Evolutionary conservation across 1,140 invertebrate genomes (phyloP).

Genomic region (Zophobas atratus): DNA sequence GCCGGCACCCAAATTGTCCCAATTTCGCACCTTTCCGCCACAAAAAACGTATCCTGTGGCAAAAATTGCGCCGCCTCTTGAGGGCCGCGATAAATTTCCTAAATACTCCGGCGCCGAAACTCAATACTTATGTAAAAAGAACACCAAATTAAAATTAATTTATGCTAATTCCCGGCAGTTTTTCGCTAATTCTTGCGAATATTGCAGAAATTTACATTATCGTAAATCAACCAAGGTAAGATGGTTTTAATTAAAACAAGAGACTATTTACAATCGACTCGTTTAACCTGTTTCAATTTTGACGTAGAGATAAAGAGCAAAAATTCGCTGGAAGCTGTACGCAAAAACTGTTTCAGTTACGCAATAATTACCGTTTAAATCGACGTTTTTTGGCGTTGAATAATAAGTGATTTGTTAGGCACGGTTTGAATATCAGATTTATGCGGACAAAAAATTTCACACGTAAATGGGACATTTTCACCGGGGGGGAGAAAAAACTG

Average conservation of each 20-base stretch:
- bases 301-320: background rate
- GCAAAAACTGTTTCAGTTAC: constrained; percentile 2
- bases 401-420: background rate
- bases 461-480: no score
- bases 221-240: background rate
- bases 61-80: no score
- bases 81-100: no score
- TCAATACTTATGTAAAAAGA: background rate
- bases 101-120: no score
- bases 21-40: no score
- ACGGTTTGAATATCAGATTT: no score
- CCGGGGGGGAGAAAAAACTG: no score
- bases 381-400: background rate
- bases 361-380: background rate
- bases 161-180: background rate
- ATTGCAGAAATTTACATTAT: background rate
- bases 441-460: no score
- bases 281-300: background rate
- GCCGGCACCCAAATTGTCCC: no score
- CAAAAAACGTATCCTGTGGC: no score
- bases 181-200: background rate
- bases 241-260: constrained; percentile 14
- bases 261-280: background rate
- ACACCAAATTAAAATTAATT: background rate
- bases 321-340: background rate